These are phyloP conservation scores for Carassius carassius DNA, from an alignment of 2,113 vertebrate species.

Conservation along the genomic window DNA sequence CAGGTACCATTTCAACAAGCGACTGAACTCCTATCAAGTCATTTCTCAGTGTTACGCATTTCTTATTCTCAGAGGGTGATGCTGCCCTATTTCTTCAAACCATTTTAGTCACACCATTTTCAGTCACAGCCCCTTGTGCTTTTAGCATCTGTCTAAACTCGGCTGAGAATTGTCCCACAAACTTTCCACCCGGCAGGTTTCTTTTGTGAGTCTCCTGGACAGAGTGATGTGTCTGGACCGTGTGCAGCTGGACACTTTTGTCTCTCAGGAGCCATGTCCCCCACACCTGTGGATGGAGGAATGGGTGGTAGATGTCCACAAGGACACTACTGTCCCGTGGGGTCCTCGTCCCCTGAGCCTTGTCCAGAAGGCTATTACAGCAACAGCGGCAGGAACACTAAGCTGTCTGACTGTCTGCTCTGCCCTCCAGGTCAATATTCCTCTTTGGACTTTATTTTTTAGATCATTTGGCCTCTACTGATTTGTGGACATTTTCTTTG, in stretches of 20 bases:
- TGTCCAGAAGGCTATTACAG: constrained; percentile 81
- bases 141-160: constrained; percentile 22
- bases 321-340: constrained; percentile 82
- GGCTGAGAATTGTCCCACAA: background rate
- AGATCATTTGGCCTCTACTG: background rate
- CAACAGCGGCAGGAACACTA: constrained; percentile 73
- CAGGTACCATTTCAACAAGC: constrained; percentile 74
- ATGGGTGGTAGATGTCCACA: constrained; percentile 76
- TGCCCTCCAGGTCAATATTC: constrained; percentile 79
- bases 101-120: constrained; percentile 22
- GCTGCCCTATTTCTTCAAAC: background rate
- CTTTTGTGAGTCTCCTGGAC: constrained; percentile 76
- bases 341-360: constrained; percentile 72
- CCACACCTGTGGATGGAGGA: constrained; percentile 71
- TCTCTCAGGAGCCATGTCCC: constrained; percentile 65
- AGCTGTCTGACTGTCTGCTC: constrained; percentile 73
- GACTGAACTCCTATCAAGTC: background rate
- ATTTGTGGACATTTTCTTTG: constrained; percentile 40
- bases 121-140: background rate
- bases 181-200: constrained; percentile 67
- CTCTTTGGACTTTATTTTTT: background rate
- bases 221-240: constrained; percentile 68
- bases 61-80: constrained; percentile 5
- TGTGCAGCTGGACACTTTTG: constrained; percentile 82
- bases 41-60: constrained; percentile 11